Percentiles rank a stretch among this genome's conserved stretches.
Evolutionary conservation across 2,113 vertebrate species (phyloP).

Genomic region (Ictidomys tridecemlineatus): DNA sequence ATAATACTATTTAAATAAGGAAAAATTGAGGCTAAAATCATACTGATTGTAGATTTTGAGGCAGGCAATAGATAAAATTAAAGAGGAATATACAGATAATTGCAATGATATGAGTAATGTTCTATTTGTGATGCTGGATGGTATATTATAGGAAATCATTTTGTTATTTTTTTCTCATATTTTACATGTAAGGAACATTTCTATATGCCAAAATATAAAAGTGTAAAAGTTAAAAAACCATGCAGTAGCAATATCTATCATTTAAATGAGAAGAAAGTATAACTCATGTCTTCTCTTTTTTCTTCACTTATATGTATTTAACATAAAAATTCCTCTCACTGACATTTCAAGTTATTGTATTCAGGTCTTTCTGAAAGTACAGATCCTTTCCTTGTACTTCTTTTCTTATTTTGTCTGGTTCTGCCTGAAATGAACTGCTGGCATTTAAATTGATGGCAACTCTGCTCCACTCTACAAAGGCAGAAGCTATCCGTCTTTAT

Average conservation of each 20-base stretch:
- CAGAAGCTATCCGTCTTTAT: conserved; percentile 82
- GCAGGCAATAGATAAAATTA: background rate
- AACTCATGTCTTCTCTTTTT: background rate
- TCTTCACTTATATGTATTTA: background rate
- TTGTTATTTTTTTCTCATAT: background rate
- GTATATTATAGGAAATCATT: background rate
- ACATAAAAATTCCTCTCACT: background rate
- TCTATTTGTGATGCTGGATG: background rate
- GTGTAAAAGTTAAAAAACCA: background rate
- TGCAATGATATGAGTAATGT: background rate
- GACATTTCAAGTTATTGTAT: background rate
- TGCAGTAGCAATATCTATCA: background rate
- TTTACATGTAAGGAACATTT: background rate
- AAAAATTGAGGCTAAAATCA: background rate
- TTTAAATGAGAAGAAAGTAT: background rate
- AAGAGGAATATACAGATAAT: background rate
- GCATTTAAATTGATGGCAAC: conserved; percentile 80
- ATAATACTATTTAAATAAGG: background rate
- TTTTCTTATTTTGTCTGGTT: conserved; percentile 35
- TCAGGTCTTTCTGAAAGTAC: background rate
- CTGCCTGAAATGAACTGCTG: conserved; percentile 63
- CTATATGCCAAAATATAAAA: background rate
- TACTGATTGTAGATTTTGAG: background rate
- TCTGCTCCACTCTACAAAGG: conserved; percentile 56
- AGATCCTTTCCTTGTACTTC: background rate